phyloP scores from a whole-genome alignment of 2,797 vertebrate species.

The Spinus olivaceus region DNA sequence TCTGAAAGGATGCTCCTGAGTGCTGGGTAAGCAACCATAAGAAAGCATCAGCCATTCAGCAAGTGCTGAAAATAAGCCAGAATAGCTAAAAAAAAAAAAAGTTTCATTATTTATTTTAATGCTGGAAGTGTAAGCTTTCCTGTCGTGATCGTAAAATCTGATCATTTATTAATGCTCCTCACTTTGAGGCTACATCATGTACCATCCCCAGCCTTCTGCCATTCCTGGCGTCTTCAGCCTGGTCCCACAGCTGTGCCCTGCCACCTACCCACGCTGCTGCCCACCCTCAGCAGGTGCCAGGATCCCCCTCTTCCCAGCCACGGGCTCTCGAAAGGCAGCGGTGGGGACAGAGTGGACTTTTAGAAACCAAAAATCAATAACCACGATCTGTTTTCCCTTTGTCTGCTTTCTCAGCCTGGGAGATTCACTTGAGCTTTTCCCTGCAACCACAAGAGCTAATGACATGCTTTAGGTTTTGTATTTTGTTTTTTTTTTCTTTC shows the following conservation, averaged over 20 bases:
- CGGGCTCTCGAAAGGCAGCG: rapidly evolving
- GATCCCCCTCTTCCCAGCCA: neutral
- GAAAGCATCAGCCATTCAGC: slow-evolving; percentile 60
- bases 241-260: neutral
- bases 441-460: neutral
- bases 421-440: neutral
- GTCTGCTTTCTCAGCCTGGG: slow-evolving; percentile 7
- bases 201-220: slow-evolving; percentile 17
- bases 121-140: slow-evolving; percentile 69
- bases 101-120: slow-evolving; percentile 76
- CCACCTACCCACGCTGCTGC: rapidly evolving
- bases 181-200: slow-evolving; percentile 26
- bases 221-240: neutral
- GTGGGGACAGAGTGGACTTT: neutral
- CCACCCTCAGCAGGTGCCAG: neutral
- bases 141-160: slow-evolving; percentile 68
- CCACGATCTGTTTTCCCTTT: neutral
- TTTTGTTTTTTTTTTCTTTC: neutral
- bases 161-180: slow-evolving; percentile 72
- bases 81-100: neutral
- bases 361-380: neutral
- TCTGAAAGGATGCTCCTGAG: slow-evolving; percentile 56
- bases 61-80: slow-evolving; percentile 64
- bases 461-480: neutral
- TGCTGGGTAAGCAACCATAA: slow-evolving; percentile 57